Evolutionary conservation across 2,113 vertebrate genomes (phyloP).

Genomic region (Perca flavescens): DNA sequence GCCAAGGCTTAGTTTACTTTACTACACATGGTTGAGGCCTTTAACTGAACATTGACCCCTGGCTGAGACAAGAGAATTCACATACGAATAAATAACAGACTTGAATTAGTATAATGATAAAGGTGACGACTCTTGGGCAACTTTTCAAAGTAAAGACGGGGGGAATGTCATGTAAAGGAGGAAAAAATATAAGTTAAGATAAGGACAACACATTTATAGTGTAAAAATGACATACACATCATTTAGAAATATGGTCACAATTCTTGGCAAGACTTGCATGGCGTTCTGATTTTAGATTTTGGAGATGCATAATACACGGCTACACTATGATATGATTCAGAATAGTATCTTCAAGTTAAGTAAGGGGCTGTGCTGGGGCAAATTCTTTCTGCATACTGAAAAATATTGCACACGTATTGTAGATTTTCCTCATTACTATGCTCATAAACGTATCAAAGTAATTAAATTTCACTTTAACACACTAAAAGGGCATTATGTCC

Average conservation of each 20-base stretch:
- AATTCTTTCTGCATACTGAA: slow-evolving; percentile 22
- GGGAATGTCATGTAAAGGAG: slow-evolving; percentile 12
- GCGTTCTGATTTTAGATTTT: background rate
- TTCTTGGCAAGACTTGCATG: background rate
- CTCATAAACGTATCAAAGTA: slow-evolving; percentile 44
- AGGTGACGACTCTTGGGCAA: slow-evolving; percentile 10
- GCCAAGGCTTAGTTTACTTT: slow-evolving; percentile 74
- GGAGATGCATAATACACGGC: background rate
- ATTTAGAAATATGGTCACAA: background rate
- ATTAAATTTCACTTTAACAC: slow-evolving; percentile 60
- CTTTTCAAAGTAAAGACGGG: slow-evolving; percentile 43
- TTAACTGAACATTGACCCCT: slow-evolving; percentile 70
- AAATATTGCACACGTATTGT: background rate
- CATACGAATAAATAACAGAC: slow-evolving; percentile 58
- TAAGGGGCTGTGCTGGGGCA: background rate
- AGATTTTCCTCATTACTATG: slow-evolving; percentile 7
- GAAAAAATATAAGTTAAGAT: background rate
- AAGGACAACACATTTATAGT: background rate
- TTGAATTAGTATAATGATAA: slow-evolving; percentile 44
- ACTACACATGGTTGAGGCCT: slow-evolving; percentile 74
- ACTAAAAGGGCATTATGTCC: slow-evolving; percentile 64
- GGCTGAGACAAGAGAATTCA: slow-evolving; percentile 62
- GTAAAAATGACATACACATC: background rate
- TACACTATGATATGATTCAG: background rate
- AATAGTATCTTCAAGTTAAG: background rate